Conservation (phyloP, 2,113 vertebrate species). For the Saccopteryx bilineata region DNA sequence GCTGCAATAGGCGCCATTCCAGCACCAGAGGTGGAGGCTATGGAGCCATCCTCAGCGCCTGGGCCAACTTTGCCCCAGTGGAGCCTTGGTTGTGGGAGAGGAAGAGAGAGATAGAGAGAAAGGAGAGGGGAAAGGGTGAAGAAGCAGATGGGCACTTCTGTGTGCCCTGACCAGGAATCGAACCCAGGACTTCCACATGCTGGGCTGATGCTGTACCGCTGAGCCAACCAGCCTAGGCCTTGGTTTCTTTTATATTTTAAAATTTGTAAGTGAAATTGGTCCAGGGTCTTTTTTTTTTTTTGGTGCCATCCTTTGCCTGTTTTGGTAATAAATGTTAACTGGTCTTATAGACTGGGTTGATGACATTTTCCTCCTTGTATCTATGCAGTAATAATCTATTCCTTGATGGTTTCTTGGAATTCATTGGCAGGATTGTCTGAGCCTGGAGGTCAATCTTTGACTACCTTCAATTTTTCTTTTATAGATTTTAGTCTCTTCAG, state of each 20-base stretch:
- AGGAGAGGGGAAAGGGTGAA: no score
- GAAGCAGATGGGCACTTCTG: no score
- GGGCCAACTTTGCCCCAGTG: no score
- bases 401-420: slow-evolving; percentile 15
- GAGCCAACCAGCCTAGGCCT: no score
- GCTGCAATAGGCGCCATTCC: no score
- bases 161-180: no score
- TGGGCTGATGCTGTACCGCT: no score
- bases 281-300: not conserved
- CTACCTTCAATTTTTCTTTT: slow-evolving; percentile 40
- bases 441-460: not conserved
- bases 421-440: not conserved
- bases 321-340: not conserved
- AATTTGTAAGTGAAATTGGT: not conserved
- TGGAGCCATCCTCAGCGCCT: no score
- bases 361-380: not conserved
- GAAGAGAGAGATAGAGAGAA: no score
- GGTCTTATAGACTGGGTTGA: not conserved
- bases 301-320: not conserved
- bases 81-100: no score
- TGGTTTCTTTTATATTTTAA: not conserved
- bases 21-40: no score
- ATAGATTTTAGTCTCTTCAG: not conserved
- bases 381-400: not conserved
- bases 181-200: no score